Conservation (phyloP, 2,888 invertebrate species). For the Dynastes maya region DNA sequence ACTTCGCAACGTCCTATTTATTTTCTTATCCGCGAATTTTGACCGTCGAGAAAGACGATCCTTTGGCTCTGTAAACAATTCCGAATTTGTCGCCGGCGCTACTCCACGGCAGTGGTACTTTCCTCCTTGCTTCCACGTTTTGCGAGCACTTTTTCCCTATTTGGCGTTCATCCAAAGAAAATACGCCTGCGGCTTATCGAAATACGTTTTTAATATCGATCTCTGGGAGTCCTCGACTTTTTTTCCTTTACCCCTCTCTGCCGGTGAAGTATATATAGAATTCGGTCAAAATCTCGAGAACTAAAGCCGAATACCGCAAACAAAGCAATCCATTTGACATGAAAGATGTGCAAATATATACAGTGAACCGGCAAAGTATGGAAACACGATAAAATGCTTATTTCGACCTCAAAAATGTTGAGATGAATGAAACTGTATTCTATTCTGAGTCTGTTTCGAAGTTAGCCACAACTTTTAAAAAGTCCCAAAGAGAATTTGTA, state of each 20-base stretch:
- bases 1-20: conserved; percentile 29
- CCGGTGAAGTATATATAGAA: not conserved
- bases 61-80: conserved; percentile 42
- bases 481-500: no score
- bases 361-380: no score
- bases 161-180: conserved; percentile 45
- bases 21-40: conserved; percentile 27
- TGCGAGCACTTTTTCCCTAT: conserved; percentile 34
- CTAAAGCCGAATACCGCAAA: conserved; percentile 17
- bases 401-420: no score
- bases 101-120: not conserved
- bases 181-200: conserved; percentile 39
- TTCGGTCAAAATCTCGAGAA: not conserved
- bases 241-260: not conserved
- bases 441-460: no score
- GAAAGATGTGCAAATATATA: no score
- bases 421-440: no score
- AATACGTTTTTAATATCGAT: conserved; percentile 47
- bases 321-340: conserved; percentile 37
- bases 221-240: not conserved
- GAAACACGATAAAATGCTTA: no score
- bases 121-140: not conserved
- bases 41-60: conserved; percentile 13
- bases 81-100: conserved; percentile 39
- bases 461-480: no score